A percentile compares a stretch with the other conserved stretches of the same genome.
These are phyloP conservation scores for Imbricaverruca yamaguchii DNA, from an alignment of 2,888 invertebrate genomes.

Conservation along the genomic window DNA sequence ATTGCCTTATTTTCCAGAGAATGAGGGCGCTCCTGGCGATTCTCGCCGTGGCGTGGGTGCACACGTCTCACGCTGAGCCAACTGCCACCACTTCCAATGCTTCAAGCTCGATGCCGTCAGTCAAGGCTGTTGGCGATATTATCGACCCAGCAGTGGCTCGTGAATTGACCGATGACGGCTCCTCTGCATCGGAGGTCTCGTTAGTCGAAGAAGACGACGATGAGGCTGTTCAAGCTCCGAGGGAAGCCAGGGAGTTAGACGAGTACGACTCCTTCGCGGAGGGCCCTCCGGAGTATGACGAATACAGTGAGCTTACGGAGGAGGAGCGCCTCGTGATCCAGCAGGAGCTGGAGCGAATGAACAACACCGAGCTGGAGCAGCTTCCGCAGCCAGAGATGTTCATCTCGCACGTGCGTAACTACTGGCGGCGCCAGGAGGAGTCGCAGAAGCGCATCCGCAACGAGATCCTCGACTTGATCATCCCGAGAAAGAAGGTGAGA, in stretches of 20 bases:
- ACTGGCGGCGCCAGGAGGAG: background rate
- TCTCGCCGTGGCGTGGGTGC: background rate
- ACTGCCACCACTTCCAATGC: background rate
- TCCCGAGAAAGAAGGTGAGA: background rate
- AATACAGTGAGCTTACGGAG: background rate
- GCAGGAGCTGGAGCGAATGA: background rate
- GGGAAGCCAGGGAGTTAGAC: background rate
- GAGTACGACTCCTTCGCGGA: background rate
- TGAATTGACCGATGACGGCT: background rate
- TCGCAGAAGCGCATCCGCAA: background rate
- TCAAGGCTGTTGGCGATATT: background rate
- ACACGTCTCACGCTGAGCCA: background rate
- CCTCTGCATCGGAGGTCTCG: background rate
- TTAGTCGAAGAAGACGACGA: background rate
- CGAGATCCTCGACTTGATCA: constrained; percentile 7
- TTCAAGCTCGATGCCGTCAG: background rate
- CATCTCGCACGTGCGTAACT: constrained; percentile 4
- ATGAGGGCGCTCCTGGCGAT: background rate
- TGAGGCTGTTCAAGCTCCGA: background rate
- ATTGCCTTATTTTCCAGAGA: background rate
- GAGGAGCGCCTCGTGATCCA: background rate
- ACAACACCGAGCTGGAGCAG: constrained; percentile 11
- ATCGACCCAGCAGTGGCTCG: background rate
- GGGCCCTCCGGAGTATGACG: background rate
- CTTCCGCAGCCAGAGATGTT: constrained; percentile 13